Base-by-base conservation (phyloP, 2,113 vertebrate species). In the zebrafish (Danio rerio) region DNA sequence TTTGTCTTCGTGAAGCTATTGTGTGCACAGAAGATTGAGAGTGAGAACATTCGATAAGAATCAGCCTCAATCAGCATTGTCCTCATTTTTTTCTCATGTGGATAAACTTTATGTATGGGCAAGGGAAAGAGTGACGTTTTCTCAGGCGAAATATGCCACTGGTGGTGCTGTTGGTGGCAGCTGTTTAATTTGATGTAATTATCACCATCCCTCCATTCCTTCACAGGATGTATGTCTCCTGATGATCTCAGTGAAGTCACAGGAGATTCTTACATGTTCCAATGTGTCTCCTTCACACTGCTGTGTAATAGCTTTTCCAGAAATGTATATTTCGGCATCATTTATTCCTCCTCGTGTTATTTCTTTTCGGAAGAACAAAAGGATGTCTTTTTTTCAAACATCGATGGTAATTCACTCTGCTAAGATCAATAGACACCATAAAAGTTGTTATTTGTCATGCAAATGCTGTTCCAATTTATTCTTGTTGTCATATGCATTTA, bases 151-250 rank as follows among this genome's bases (percentile, higher is more conserved):
- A 43, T 56, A 56, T 8, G 0, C 1, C 15, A 10, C 52, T 56
- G 49, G 4, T 52, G 11, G 69, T 11, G 12, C 12, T 21, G 49
- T 56, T 63, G 1, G 9, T 40, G 20, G 61, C 75, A 50, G 49
- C 20, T 76, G 56, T 81, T 85, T 83, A 73, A 85, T 87, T 85
- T 80, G 76, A 80, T 58, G 63, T 66, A 76, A 83, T 87, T 83
- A 83, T 84, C 76, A 80, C 62, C 42, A 80, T 69, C 76, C 71
- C 62, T 49, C 56, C 40, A 58, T 59, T 59, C 31, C 73, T 70
- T 83, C 52, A 61, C 68, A 83, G 61, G 16, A 18, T 75, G 69
- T 73, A 52, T 66, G 49, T 85, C 62, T 71, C 49, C 20, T 50
- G 69, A 31, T 71, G 69, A 71, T 71, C 40, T 43, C 63, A 16